These are phyloP conservation scores for Prunella fulvescens DNA, from an alignment of 2,113 vertebrate genomes.

Conservation along the genomic window DNA sequence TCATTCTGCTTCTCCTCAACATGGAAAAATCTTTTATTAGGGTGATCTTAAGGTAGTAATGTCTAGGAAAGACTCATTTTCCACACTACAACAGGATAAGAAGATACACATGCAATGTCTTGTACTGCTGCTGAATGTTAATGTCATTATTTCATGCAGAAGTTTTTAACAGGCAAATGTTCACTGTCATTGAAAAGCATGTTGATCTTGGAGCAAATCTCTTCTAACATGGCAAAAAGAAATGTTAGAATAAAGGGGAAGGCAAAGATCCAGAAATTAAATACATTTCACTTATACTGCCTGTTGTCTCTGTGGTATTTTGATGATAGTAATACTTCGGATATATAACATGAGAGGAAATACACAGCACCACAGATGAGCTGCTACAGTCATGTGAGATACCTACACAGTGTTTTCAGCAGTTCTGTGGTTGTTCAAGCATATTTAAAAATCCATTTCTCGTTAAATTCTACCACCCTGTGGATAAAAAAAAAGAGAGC, in stretches of 20 bases:
- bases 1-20: neutral
- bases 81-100: neutral
- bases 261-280: neutral
- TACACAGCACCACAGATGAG: neutral
- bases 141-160: neutral
- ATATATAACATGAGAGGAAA: fast-evolving
- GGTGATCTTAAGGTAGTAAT: neutral
- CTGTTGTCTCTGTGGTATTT: neutral
- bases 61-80: neutral
- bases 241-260: neutral
- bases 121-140: neutral
- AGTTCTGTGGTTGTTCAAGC: neutral
- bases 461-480: neutral
- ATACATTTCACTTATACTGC: fast-evolving
- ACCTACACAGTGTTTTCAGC: neutral
- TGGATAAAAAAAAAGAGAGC: neutral
- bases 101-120: fast-evolving
- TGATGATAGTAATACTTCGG: neutral
- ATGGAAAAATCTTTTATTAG: neutral
- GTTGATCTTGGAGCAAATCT: neutral
- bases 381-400: neutral
- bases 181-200: neutral
- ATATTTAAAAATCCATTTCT: neutral
- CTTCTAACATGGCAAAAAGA: neutral
- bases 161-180: neutral